A percentile compares a stretch with the other conserved stretches of the same genome.
Conservation (phyloP, 2,888 invertebrate species). For the Brachyptera putata region DNA sequence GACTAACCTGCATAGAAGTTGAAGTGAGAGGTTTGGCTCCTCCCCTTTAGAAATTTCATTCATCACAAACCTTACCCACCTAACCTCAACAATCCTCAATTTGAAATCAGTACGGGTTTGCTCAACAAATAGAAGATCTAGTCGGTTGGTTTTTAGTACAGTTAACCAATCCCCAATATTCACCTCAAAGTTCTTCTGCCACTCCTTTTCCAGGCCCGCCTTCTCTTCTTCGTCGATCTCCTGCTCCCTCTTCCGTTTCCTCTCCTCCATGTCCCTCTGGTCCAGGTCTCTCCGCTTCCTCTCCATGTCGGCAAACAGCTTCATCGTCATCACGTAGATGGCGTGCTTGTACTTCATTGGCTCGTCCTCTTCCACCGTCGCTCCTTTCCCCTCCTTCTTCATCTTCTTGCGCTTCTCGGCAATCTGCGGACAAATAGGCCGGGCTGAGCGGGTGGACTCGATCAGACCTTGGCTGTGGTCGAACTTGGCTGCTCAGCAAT, state of each 20-base stretch:
- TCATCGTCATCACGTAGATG: constrained; percentile 98
- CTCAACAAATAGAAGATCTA: no score
- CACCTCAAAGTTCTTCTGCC: constrained; percentile 98
- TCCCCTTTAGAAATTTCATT: no score
- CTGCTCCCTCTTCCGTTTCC: constrained; percentile 88
- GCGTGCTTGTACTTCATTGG: constrained; percentile 84
- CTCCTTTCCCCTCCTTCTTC: constrained; percentile 80
- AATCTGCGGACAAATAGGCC: constrained; percentile 58
- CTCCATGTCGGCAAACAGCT: constrained; percentile 94
- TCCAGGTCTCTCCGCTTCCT: constrained; percentile 82
- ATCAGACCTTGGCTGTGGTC: no score
- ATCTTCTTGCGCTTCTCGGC: constrained; percentile 90
- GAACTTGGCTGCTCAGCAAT: no score
- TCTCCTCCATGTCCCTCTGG: constrained; percentile 85
- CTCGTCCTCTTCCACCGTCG: constrained; percentile 77
- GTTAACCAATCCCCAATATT: no score
- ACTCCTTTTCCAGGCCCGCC: constrained; percentile 85
- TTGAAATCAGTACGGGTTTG: no score
- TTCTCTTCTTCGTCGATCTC: constrained; percentile 92
- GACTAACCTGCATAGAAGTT: no score
- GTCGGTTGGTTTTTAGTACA: no score
- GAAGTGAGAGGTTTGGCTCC: no score
- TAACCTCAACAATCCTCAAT: no score
- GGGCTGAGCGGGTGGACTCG: no score
- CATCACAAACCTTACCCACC: no score